A percentile compares a stretch with the other conserved stretches of the same genome.
Evolutionary conservation across 1,140 invertebrate species (phyloP).

Genomic region (Diabrotica virgifera): DNA sequence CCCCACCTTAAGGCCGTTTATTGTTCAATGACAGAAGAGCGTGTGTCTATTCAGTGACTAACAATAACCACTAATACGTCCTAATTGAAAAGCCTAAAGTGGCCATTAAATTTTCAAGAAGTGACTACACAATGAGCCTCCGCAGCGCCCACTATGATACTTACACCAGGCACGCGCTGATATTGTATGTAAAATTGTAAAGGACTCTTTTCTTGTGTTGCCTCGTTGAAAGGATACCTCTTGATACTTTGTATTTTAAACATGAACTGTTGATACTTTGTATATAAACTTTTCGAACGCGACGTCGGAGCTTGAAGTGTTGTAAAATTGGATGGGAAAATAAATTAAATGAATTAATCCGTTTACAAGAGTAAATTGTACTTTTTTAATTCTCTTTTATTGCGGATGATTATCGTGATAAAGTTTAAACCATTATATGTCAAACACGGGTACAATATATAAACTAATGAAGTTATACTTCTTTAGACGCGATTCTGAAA

Average conservation of each 20-base stretch:
- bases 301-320: too few relatives aligned
- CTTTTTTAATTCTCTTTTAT: too few relatives aligned
- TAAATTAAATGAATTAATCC: too few relatives aligned
- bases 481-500: too few relatives aligned
- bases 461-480: too few relatives aligned
- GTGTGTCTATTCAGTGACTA: neutral
- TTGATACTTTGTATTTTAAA: neutral
- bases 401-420: too few relatives aligned
- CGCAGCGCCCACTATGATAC: neutral
- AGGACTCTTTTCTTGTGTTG: neutral
- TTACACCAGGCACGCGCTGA: neutral
- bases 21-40: neutral
- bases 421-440: too few relatives aligned
- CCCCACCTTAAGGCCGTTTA: neutral
- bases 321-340: too few relatives aligned
- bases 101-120: slow-evolving; percentile 23
- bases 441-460: too few relatives aligned
- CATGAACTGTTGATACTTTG: neutral
- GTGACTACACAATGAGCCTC: slow-evolving; percentile 19
- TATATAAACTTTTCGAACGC: too few relatives aligned
- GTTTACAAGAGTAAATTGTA: too few relatives aligned
- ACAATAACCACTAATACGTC: slow-evolving; percentile 12
- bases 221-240: neutral
- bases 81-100: slow-evolving; percentile 18
- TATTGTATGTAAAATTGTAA: neutral